Evolutionary conservation across 2,888 invertebrate species (phyloP).

Genomic region (Oligia latruncula): DNA sequence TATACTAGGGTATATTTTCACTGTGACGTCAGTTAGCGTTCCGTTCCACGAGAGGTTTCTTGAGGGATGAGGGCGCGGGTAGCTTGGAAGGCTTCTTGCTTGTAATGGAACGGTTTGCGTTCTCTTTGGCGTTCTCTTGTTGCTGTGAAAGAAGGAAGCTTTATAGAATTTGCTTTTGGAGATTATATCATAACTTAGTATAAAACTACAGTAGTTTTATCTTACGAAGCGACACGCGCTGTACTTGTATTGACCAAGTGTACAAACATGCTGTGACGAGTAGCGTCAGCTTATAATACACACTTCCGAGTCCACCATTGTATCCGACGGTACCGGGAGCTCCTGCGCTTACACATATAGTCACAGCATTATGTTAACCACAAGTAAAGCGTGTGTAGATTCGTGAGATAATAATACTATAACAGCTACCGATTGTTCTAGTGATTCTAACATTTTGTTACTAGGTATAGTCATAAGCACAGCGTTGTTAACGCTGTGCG

Average conservation of each 20-base stretch:
- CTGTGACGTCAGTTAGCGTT: slow-evolving; percentile 70
- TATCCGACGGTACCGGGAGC: too few relatives aligned
- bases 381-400: not conserved
- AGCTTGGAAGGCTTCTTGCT: slow-evolving; percentile 81
- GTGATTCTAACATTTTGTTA: not conserved
- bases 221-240: not conserved
- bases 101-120: slow-evolving; percentile 72
- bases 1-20: slow-evolving; percentile 22
- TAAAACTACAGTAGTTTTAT: not conserved
- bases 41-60: slow-evolving; percentile 80
- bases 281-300: not conserved
- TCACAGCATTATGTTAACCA: not conserved
- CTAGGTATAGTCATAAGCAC: not conserved
- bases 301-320: too few relatives aligned
- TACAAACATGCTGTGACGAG: not conserved
- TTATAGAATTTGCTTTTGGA: not conserved
- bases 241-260: not conserved
- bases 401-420: not conserved
- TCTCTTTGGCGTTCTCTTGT: slow-evolving; percentile 81
- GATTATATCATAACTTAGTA: not conserved
- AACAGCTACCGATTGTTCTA: not conserved
- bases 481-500: too few relatives aligned
- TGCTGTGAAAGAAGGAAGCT: slow-evolving; percentile 64
- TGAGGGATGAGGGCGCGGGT: slow-evolving; percentile 79
- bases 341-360: not conserved